These are phyloP conservation scores for Lutjanus campechanus DNA, from an alignment of 2,797 vertebrate species.

Conservation along the genomic window DNA sequence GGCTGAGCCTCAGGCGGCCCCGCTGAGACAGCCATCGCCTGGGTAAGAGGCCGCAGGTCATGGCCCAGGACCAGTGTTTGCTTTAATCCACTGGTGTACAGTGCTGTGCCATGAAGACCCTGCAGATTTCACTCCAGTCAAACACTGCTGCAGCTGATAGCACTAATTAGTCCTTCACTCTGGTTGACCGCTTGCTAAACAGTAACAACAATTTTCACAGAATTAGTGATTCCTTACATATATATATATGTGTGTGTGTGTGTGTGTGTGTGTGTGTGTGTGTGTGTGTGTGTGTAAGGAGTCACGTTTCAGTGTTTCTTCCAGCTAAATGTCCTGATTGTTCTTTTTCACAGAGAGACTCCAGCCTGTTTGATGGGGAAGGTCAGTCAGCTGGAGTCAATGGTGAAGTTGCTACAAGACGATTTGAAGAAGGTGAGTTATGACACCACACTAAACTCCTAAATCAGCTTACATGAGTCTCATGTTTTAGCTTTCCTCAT, in stretches of 20 bases:
- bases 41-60: slow-evolving; percentile 83
- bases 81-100: slow-evolving; percentile 39
- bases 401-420: slow-evolving; percentile 95
- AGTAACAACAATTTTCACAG: not conserved
- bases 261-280: no score
- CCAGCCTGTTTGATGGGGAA: slow-evolving; percentile 93
- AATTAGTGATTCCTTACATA: no score
- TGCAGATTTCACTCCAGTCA: slow-evolving; percentile 16
- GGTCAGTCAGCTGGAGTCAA: slow-evolving; percentile 94
- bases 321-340: slow-evolving; percentile 12
- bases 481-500: no score
- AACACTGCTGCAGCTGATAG: slow-evolving; percentile 34
- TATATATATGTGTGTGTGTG: no score
- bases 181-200: not conserved
- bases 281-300: no score
- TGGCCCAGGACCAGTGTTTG: slow-evolving; percentile 35
- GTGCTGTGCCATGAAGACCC: slow-evolving; percentile 21
- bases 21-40: slow-evolving; percentile 88
- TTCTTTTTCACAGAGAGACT: slow-evolving; percentile 87
- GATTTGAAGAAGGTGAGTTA: slow-evolving; percentile 93
- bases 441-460: not conserved
- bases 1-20: slow-evolving; percentile 90
- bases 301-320: slow-evolving; percentile 1
- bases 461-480: no score
- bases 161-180: slow-evolving; percentile 20